Conservation (phyloP, 2,113 vertebrate species). For the Theropithecus gelada region DNA sequence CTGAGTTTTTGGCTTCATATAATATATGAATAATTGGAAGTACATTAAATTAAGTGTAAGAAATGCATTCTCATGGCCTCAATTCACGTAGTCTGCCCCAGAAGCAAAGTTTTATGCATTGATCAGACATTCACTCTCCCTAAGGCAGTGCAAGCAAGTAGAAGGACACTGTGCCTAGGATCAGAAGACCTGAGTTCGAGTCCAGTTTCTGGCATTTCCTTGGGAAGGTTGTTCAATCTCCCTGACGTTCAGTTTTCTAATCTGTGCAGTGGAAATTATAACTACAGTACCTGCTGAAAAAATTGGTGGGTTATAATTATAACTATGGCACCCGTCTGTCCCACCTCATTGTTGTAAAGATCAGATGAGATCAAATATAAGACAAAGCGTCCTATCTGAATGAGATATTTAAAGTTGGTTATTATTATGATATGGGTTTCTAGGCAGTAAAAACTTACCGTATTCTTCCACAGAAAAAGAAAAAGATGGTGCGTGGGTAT, state of each 20-base stretch:
- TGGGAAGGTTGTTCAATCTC: background rate
- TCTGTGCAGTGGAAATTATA: background rate
- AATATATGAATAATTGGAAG: background rate
- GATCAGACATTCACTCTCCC: background rate
- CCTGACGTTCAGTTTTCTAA: background rate
- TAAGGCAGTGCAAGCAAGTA: background rate
- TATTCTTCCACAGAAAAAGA: background rate
- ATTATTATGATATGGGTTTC: background rate
- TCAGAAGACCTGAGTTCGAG: background rate
- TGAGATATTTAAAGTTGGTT: background rate
- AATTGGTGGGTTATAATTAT: background rate
- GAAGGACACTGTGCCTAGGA: background rate
- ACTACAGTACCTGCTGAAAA: background rate
- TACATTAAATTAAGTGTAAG: background rate
- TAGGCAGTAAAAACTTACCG: background rate
- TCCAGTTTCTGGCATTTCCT: background rate
- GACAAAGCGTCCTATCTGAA: background rate
- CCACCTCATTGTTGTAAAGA: background rate
- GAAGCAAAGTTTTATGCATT: background rate
- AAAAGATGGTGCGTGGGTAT: background rate
- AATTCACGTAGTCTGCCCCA: background rate
- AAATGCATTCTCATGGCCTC: background rate
- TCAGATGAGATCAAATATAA: background rate
- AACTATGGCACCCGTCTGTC: background rate
- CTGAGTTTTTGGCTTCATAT: background rate